Percentiles rank a stretch among this genome's conserved stretches.
Conservation (phyloP, 2,888 invertebrate species). For the Cheilosia vulpina region DNA sequence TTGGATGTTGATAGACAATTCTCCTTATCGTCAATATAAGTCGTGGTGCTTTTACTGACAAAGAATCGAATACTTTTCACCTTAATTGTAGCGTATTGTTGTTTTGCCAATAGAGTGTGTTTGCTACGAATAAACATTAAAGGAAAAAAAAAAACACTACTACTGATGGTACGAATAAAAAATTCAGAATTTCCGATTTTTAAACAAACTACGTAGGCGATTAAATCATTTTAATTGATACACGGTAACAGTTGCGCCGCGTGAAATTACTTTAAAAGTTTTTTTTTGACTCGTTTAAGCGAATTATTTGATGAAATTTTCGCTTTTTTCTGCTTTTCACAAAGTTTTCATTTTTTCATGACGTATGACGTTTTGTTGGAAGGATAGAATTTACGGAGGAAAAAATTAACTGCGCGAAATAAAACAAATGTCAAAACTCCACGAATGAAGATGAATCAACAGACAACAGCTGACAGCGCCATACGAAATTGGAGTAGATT, state of each 20-base stretch:
- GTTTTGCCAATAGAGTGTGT: slow-evolving; percentile 66
- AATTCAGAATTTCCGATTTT: slow-evolving; percentile 41
- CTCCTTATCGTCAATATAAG: slow-evolving; percentile 19
- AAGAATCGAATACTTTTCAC: slow-evolving; percentile 33
- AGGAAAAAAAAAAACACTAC: slow-evolving; percentile 53
- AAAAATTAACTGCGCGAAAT: slow-evolving; percentile 70
- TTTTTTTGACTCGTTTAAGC: slow-evolving; percentile 5
- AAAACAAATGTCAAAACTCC: slow-evolving; percentile 64
- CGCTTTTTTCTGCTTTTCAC: slow-evolving; percentile 65
- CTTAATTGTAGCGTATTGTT: slow-evolving; percentile 62
- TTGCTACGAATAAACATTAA: slow-evolving; percentile 73
- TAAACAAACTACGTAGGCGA: slow-evolving; percentile 7
- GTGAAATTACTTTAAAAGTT: slow-evolving; percentile 17
- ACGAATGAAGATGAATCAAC: slow-evolving; percentile 69
- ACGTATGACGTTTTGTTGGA: slow-evolving; percentile 73
- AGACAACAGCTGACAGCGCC: slow-evolving; percentile 69
- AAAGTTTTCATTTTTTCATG: slow-evolving; percentile 74
- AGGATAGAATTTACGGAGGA: slow-evolving; percentile 57
- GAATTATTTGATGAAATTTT: slow-evolving; percentile 37
- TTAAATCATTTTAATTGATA: slow-evolving; percentile 47
- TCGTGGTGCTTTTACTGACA: slow-evolving; percentile 12
- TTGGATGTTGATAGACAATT: slow-evolving; percentile 2
- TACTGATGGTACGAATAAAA: slow-evolving; percentile 60
- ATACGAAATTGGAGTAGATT: neutral
- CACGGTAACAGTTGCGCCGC: neutral